Percentiles rank a stretch among this genome's conserved stretches.
phyloP scores from a whole-genome alignment of 2,113 vertebrate genomes.

The Pelecanus crispus region DNA sequence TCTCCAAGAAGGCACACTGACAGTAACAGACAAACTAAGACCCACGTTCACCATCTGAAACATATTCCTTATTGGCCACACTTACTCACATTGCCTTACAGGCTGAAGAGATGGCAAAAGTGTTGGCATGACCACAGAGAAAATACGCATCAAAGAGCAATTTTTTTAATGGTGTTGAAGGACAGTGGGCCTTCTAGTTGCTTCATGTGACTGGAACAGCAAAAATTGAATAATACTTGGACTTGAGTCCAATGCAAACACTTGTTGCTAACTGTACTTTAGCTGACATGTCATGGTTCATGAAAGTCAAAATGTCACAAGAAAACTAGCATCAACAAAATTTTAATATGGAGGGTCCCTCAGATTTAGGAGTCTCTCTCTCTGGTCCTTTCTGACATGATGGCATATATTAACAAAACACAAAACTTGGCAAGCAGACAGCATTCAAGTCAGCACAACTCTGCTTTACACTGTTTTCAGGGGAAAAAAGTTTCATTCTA shows the following conservation, averaged over 20 bases:
- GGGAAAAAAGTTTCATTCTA: neutral
- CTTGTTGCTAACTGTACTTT: neutral
- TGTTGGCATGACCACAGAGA: neutral
- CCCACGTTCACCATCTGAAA: neutral
- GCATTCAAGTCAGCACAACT: neutral
- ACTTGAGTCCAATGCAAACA: neutral
- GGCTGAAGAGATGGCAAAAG: neutral
- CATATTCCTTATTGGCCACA: neutral
- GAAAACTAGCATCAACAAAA: neutral
- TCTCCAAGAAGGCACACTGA: neutral
- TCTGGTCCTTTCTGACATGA: neutral
- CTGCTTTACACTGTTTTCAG: neutral
- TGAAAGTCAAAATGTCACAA: neutral
- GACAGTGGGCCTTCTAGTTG: neutral
- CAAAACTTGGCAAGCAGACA: neutral
- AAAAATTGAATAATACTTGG: neutral
- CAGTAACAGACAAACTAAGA: neutral
- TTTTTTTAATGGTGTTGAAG: neutral
- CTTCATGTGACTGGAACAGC: neutral
- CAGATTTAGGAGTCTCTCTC: neutral
- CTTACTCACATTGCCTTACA: neutral
- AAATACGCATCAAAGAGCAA: neutral
- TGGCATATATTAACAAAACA: neutral
- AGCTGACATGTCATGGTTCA: neutral
- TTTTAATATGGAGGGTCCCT: neutral